Evolutionary conservation across 2,888 invertebrate genomes (phyloP).

Genomic region (Rosalia funebris): DNA sequence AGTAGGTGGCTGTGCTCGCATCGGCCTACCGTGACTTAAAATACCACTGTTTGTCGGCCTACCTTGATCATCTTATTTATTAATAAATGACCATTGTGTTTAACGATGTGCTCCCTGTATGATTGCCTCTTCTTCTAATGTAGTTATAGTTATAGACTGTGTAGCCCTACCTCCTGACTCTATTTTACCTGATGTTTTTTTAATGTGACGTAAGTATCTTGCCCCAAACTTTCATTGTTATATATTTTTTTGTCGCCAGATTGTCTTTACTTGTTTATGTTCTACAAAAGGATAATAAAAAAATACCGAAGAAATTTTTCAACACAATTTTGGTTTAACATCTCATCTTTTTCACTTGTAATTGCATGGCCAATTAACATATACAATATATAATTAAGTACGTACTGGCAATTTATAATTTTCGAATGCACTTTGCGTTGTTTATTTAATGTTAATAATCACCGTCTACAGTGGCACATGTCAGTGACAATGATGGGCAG

Average conservation of each 20-base stretch:
- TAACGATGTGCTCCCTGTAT: slow-evolving; percentile 35
- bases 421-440: too few relatives aligned
- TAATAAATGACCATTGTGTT: slow-evolving; percentile 29
- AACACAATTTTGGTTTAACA: too few relatives aligned
- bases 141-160: slow-evolving; percentile 32
- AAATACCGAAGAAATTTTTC: too few relatives aligned
- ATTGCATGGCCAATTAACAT: too few relatives aligned
- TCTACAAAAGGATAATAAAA: too few relatives aligned
- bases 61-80: slow-evolving; percentile 29
- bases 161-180: slow-evolving; percentile 14
- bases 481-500: slow-evolving; percentile 22
- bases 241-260: neutral
- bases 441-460: too few relatives aligned
- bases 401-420: too few relatives aligned
- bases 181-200: slow-evolving; percentile 32
- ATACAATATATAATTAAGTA: too few relatives aligned
- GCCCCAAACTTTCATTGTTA: slow-evolving; percentile 9
- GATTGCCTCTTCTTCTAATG: slow-evolving; percentile 14
- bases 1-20: slow-evolving; percentile 55
- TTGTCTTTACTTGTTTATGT: too few relatives aligned
- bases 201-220: slow-evolving; percentile 34
- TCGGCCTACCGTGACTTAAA: slow-evolving; percentile 50
- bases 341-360: too few relatives aligned
- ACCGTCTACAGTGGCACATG: too few relatives aligned
- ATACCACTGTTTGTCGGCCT: slow-evolving; percentile 37